Evolutionary conservation across 2,113 vertebrate genomes (phyloP), one percentile per base, ranked within the genome.

Genomic region (Istiophorus platypterus): DNA sequence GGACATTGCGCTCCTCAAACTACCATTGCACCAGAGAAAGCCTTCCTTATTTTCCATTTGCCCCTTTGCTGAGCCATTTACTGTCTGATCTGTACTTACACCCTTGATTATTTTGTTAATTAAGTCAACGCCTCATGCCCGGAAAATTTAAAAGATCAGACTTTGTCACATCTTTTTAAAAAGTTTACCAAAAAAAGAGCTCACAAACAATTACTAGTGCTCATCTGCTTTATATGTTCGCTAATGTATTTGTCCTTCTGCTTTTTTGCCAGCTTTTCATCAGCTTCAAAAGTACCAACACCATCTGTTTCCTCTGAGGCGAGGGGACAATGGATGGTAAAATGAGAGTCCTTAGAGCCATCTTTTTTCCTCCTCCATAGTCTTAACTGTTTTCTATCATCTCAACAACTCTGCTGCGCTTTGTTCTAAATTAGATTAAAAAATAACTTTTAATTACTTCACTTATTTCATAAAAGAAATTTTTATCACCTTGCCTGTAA

Each of bases 251-350:
- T 37, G 54, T 66, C 49, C 17, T 52, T 78, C 54, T 78, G 69
- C 31, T 71, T 78, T 76, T 34, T 62, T 61, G 10, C 15, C 31
- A 39, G 71, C 24, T 80, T 67, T 81, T 84, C 76, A 75, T 76
- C 54, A 31, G 68, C 79, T 82, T 80, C 69, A 81, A 72, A 71
- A 78, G 56, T 26, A 62, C 37, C 27, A 51, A 54, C 22, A 34
- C 86, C 89, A 88, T 88, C 84, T 86, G 89, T 88, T 90, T 76
- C 65, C 76, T 80, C 65, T 80, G 56, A 81, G 84, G 73, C 78
- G 61, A 70, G 65, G 74, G 63, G 76, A 86, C 84, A 86, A 86
- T 82, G 31, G 66, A 59, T 51, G 42, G 26, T 34, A 67, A 54
- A 61, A 85, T 68, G 64, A 75, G 69, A 52, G 41, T 82, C 67